phyloP scores from a whole-genome alignment of 2,888 invertebrate genomes.

The Amaurobius ferox region DNA sequence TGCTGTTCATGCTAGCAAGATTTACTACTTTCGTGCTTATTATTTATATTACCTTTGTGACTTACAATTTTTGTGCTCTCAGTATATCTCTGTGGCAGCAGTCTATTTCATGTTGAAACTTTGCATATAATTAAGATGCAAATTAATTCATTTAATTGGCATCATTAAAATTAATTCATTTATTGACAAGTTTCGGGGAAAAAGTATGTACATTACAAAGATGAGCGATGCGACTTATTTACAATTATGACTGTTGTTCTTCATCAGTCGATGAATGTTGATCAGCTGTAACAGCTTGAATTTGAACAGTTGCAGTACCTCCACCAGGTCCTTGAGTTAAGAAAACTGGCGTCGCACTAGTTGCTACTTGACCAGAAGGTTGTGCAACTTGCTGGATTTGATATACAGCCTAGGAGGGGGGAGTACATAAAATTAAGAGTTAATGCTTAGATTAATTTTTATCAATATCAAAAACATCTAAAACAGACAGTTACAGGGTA shows the following conservation, averaged over 20 bases:
- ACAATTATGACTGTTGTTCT: constrained; percentile 50
- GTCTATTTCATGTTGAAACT: no score
- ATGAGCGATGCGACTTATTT: background rate
- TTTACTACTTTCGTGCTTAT: no score
- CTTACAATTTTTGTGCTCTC: no score
- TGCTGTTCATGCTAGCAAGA: no score
- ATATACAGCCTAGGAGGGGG: constrained; percentile 52
- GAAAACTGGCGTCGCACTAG: constrained; percentile 64
- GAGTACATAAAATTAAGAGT: background rate
- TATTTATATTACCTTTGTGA: no score
- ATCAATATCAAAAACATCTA: no score
- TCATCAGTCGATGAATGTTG: constrained; percentile 56
- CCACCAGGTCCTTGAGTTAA: constrained; percentile 53
- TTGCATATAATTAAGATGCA: no score
- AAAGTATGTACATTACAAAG: constrained; percentile 51
- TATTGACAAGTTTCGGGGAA: constrained; percentile 1
- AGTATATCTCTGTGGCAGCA: no score
- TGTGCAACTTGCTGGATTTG: constrained; percentile 69
- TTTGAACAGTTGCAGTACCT: constrained; percentile 51
- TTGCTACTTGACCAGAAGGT: constrained; percentile 55
- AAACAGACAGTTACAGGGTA: no score
- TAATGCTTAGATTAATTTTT: no score
- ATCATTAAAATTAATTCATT: background rate
- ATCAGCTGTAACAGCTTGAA: constrained; percentile 56
- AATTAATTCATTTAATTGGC: no score